These are phyloP conservation scores for Lacerta agilis DNA, from an alignment of 2,797 vertebrate species.

Conservation along the genomic window DNA sequence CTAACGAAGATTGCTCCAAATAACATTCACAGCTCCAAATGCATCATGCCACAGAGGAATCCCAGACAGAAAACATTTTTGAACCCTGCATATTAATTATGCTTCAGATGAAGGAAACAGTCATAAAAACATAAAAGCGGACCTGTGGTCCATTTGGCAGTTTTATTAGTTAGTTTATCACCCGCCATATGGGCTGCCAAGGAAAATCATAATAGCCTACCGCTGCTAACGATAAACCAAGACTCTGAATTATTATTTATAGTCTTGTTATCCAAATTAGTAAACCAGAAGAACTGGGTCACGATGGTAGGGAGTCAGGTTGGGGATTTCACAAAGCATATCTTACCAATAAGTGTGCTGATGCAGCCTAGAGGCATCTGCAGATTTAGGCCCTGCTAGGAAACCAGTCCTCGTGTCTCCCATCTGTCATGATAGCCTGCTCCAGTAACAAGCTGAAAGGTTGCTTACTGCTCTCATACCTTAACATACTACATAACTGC, in stretches of 20 bases:
- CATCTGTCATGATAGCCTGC: background rate
- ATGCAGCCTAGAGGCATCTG: background rate
- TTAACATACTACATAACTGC: background rate
- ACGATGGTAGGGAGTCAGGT: constrained; percentile 22
- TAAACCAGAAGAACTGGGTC: constrained; percentile 59
- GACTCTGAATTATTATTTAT: constrained; percentile 71
- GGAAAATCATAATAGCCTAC: constrained; percentile 71
- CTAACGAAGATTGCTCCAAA: constrained; percentile 16
- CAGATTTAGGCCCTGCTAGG: background rate
- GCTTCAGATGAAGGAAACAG: constrained; percentile 66
- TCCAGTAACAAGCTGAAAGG: background rate
- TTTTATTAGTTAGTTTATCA: constrained; percentile 78
- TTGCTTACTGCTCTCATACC: background rate
- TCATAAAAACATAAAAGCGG: constrained; percentile 70
- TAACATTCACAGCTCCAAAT: constrained; percentile 29
- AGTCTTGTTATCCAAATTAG: constrained; percentile 71
- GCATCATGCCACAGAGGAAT: constrained; percentile 45
- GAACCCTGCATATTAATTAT: constrained; percentile 69
- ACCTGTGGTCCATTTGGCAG: constrained; percentile 64
- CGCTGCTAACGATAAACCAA: constrained; percentile 62
- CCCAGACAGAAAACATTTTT: constrained; percentile 53
- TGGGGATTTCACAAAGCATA: background rate
- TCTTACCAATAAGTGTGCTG: background rate
- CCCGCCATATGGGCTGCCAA: constrained; percentile 66
- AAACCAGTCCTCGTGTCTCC: constrained; percentile 6